A percentile compares a stretch with the other conserved stretches of the same genome.
Conservation (phyloP, 2,113 vertebrate species). For the Sinocyclocheilus grahami region DNA sequence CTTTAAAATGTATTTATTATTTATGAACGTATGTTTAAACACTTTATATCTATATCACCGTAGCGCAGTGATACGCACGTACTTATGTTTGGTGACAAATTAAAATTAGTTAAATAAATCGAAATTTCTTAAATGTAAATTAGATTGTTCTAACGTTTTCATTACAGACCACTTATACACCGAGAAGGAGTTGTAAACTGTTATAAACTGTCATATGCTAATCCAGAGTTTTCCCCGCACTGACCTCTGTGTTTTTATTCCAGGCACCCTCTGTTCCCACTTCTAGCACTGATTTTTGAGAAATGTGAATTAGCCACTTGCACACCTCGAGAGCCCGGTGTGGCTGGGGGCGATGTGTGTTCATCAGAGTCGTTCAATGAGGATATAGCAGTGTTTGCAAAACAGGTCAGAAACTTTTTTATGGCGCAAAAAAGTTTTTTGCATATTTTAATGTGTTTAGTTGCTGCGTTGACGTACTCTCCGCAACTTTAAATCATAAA, state of each 20-base stretch:
- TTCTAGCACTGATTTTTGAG: slow-evolving; percentile 99
- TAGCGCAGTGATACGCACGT: not conserved
- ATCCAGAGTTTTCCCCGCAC: slow-evolving; percentile 36
- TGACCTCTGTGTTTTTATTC: slow-evolving; percentile 84
- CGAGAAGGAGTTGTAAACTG: not conserved
- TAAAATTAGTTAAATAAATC: not conserved
- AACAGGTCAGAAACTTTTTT: slow-evolving; percentile 91
- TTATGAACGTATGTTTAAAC: not conserved
- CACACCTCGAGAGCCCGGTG: slow-evolving; percentile 97
- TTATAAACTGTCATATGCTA: not conserved
- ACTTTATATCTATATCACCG: not conserved
- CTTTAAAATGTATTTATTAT: too few species aligned
- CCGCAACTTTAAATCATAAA: not conserved
- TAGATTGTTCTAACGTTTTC: not conserved
- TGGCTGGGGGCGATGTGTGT: slow-evolving; percentile 98
- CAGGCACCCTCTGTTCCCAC: slow-evolving; percentile 99
- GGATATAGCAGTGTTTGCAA: slow-evolving; percentile 99
- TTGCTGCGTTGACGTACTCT: not conserved
- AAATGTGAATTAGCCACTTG: slow-evolving; percentile 99
- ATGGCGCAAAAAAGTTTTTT: not conserved
- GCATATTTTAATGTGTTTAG: not conserved
- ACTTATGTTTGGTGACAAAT: not conserved
- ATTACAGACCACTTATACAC: not conserved
- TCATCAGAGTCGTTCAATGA: slow-evolving; percentile 99
- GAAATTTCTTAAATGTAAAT: not conserved